Evolutionary conservation across 1,140 invertebrate genomes (phyloP).

Genomic region (Metaphire vulgaris): DNA sequence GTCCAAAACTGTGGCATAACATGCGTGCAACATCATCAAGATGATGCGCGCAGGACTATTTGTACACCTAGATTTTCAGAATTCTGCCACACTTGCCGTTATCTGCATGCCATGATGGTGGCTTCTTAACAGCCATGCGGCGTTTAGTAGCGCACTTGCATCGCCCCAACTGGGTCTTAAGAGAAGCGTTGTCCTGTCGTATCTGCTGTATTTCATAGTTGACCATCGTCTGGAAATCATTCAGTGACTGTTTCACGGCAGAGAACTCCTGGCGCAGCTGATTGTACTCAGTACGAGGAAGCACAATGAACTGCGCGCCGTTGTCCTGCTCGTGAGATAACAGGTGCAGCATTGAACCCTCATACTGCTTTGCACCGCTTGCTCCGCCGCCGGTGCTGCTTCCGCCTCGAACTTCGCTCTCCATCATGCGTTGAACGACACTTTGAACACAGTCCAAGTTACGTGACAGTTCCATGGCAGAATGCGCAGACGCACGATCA

Average conservation of each 20-base stretch:
- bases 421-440: neutral
- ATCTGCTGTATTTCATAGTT: constrained; percentile 14
- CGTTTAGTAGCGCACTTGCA: constrained; percentile 8
- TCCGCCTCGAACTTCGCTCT: neutral
- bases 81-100: neutral
- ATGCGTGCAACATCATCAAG: too few relatives aligned
- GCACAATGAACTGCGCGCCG: constrained; percentile 6
- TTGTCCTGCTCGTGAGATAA: constrained; percentile 10
- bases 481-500: neutral
- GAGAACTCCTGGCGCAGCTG: constrained; percentile 4
- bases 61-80: too few relatives aligned
- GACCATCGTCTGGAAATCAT: constrained; percentile 11
- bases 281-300: constrained; percentile 13
- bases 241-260: constrained; percentile 16
- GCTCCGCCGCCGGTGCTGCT: neutral
- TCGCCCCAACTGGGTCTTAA: constrained; percentile 6
- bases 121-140: neutral
- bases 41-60: too few relatives aligned
- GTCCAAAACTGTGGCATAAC: too few relatives aligned
- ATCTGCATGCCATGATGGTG: neutral
- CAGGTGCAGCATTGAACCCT: constrained; percentile 16
- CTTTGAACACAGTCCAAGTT: neutral
- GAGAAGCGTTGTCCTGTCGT: constrained; percentile 9
- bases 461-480: neutral
- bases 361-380: neutral